Evolutionary conservation across 2,888 invertebrate genomes (phyloP).

Genomic region (Harmothoe impar): DNA sequence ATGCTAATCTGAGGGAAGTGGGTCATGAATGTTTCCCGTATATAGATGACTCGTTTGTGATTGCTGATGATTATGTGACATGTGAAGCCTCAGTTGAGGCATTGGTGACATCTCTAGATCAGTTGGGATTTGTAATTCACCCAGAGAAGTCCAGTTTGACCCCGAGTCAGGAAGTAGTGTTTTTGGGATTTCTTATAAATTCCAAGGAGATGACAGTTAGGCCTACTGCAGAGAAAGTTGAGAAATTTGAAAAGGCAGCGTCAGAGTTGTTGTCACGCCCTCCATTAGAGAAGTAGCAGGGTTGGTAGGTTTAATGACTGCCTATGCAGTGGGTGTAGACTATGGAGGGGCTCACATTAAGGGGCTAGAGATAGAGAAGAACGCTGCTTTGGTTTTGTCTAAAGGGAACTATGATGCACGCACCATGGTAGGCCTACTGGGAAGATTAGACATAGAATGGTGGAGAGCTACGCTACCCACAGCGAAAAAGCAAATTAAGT

Average conservation of each 20-base stretch:
- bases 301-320: slow-evolving; percentile 40
- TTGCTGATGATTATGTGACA: background rate
- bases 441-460: background rate
- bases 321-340: background rate
- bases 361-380: background rate
- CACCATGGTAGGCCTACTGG: background rate
- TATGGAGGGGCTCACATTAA: slow-evolving; percentile 12
- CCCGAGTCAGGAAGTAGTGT: slow-evolving; percentile 65
- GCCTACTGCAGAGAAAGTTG: slow-evolving; percentile 57
- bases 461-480: background rate
- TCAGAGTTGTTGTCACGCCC: background rate
- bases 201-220: slow-evolving; percentile 68
- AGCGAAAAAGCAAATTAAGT: background rate
- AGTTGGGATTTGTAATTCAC: slow-evolving; percentile 67
- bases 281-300: slow-evolving; percentile 56
- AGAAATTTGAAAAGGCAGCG: background rate
- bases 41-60: slow-evolving; percentile 68
- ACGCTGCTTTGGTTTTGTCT: background rate
- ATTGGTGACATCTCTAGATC: slow-evolving; percentile 62
- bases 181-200: slow-evolving; percentile 69
- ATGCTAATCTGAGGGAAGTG: slow-evolving; percentile 65
- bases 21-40: slow-evolving; percentile 66
- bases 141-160: slow-evolving; percentile 65
- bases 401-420: background rate
- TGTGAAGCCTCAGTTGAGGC: slow-evolving; percentile 50